Evolutionary conservation across 2,797 vertebrate genomes (phyloP), one percentile per base, ranked within the genome.

Genomic region (Argya squamiceps): DNA sequence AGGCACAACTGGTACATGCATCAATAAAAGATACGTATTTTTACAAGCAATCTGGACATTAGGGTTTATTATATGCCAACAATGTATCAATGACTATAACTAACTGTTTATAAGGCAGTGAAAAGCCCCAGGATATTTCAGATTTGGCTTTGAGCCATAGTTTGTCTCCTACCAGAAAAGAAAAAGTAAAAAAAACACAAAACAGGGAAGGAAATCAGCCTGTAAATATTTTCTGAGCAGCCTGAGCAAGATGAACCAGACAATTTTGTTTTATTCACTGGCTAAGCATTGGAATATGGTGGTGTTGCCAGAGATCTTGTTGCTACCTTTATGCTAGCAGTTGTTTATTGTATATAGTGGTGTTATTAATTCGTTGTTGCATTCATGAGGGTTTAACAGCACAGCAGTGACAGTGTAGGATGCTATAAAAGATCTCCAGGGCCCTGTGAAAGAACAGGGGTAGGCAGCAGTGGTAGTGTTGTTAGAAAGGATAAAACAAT

Each of bases 401-500:
- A 37, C 95, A 93, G 90, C 78, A 89, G 93, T 84, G 90, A 93
- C 92, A 75, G 53, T 47, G 70, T 68, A 92, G 95, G 95, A 95
- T 96, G 92, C 83, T 94, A 85, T 96, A 96, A 96, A 89, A 92
- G 94, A 96, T 97, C 95, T 96, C 96, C 36, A 77, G 95, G 90
- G 96, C 50, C 88, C 83, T 37, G 83, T 94, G 90, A 94, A 97
- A 95, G 81, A 95, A 89, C 83, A 88, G 85, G 80, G 94, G 15
- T 84, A 96, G 94, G 85, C 89, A 97, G 74, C 67, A 84, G 83
- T 19, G 71, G 86, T 89, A 77, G 86, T 59, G 55, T 74, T 93
- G 47, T 70, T 80, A 88, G 68, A 75, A 56, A 63, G 60, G 52
- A 94, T 87, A 80, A 92, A 96, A 95, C 29, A 77, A 89, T 89